phyloP scores from a whole-genome alignment of 2,888 invertebrate species.

The Micoletzkya japonica region DNA sequence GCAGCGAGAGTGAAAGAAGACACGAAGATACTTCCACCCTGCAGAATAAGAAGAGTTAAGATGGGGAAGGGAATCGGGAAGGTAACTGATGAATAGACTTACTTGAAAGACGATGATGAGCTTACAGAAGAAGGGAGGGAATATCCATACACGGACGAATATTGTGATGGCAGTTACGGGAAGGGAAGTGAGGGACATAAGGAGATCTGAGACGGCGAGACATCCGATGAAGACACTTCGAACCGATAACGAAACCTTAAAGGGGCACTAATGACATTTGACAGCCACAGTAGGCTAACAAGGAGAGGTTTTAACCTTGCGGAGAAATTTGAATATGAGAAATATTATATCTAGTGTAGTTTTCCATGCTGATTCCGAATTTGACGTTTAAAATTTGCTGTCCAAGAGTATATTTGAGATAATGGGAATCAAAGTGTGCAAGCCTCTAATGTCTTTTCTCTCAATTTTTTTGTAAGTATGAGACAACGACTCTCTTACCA shows the following conservation, averaged over 20 bases:
- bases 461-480: too few relatives aligned
- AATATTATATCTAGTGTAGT: too few relatives aligned
- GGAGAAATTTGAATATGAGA: too few relatives aligned
- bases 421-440: too few relatives aligned
- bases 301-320: too few relatives aligned
- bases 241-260: slow-evolving; percentile 59
- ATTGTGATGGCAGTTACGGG: slow-evolving; percentile 60
- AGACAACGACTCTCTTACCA: too few relatives aligned
- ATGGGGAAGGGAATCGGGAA: neutral
- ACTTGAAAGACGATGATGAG: slow-evolving; percentile 61
- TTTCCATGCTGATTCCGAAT: too few relatives aligned
- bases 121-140: slow-evolving; percentile 56
- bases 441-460: too few relatives aligned
- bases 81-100: neutral
- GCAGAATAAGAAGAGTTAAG: slow-evolving; percentile 24
- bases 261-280: neutral
- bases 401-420: too few relatives aligned
- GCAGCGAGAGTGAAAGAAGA: slow-evolving; percentile 61
- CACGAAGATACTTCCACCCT: slow-evolving; percentile 62
- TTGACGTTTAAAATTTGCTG: too few relatives aligned
- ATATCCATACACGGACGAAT: slow-evolving; percentile 60
- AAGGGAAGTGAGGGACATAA: slow-evolving; percentile 54
- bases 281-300: too few relatives aligned
- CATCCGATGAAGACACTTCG: slow-evolving; percentile 53
- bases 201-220: slow-evolving; percentile 49